Evolutionary conservation across 1,140 invertebrate genomes (phyloP).

Genomic region (Pomacea maculata): DNA sequence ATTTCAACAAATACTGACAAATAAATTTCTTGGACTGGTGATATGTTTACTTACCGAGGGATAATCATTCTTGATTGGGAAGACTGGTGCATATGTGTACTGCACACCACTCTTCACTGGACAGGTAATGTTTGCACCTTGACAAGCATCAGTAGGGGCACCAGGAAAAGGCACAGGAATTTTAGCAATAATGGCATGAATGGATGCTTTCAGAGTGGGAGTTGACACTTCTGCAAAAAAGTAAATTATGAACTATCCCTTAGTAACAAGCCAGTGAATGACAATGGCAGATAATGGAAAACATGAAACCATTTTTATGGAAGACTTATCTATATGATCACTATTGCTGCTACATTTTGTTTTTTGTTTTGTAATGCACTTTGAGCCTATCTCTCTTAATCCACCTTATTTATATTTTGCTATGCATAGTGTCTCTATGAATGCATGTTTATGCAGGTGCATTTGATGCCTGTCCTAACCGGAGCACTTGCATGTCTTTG

Average conservation of each 20-base stretch:
- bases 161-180: conserved; percentile 8
- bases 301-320: no score
- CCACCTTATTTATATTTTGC: no score
- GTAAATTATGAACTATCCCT: neutral
- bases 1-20: no score
- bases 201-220: neutral
- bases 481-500: neutral
- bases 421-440: no score
- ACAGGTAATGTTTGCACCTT: conserved; percentile 1
- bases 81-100: neutral
- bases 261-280: no score
- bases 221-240: conserved; percentile 8
- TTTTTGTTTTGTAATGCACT: neutral
- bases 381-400: no score
- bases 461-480: neutral
- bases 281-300: no score
- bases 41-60: conserved; percentile 1
- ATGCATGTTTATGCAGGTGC: neutral
- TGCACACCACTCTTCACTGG: neutral
- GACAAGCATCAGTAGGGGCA: conserved; percentile 3
- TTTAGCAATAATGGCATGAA: conserved; percentile 16
- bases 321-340: no score
- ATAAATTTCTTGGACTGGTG: neutral
- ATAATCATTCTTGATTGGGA: neutral
- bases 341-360: neutral